Percentiles rank a stretch among this genome's conserved stretches.
These are phyloP conservation scores for Cryptocephalus moraei DNA, from an alignment of 2,888 invertebrate species.

Conservation along the genomic window DNA sequence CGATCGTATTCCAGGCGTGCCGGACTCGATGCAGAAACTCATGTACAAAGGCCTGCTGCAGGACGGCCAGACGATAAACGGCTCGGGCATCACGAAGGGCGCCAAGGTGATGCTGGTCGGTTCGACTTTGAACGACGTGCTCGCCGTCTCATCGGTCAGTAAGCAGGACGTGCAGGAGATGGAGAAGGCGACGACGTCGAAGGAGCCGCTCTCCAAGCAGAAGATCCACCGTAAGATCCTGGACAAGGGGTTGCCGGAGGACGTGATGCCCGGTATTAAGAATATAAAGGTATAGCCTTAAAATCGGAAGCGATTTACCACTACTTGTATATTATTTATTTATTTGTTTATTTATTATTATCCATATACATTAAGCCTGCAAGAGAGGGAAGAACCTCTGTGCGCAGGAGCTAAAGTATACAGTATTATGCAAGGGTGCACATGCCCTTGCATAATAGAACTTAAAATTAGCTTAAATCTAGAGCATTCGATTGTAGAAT, in stretches of 20 bases:
- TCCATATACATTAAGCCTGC: too few species aligned
- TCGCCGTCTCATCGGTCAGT: conserved; percentile 68
- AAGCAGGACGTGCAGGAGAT: conserved; percentile 53
- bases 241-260: conserved; percentile 84
- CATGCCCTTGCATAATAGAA: too few species aligned
- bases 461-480: too few species aligned
- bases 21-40: conserved; percentile 77
- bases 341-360: too few species aligned
- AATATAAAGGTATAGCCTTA: conserved; percentile 55
- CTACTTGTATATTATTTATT: too few species aligned
- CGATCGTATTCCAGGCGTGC: conserved; percentile 47
- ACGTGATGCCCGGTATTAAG: conserved; percentile 78
- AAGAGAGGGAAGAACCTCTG: too few species aligned
- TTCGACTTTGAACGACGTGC: conserved; percentile 76
- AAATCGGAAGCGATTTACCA: too few species aligned
- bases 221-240: conserved; percentile 77
- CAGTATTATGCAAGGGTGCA: too few species aligned
- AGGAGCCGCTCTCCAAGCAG: conserved; percentile 65
- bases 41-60: conserved; percentile 82
- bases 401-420: too few species aligned
- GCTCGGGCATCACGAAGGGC: conserved; percentile 67
- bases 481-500: too few species aligned
- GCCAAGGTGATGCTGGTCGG: conserved; percentile 88
- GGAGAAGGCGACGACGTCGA: conserved; percentile 50
- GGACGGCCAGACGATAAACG: conserved; percentile 69